Evolutionary conservation across 1,140 invertebrate genomes (phyloP).

Genomic region (Psilanteris sp.): DNA sequence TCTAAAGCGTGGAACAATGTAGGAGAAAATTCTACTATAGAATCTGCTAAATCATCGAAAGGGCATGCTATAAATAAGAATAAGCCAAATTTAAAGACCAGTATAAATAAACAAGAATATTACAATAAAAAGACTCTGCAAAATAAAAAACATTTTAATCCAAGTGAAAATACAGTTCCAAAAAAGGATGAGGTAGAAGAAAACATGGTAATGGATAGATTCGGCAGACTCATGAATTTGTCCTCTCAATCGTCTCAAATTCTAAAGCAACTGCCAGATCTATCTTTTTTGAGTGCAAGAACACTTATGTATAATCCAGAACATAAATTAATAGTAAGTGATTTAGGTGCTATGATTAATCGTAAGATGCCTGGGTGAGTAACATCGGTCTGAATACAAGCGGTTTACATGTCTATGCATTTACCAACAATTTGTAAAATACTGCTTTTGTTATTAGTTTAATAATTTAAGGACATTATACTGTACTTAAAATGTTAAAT

Average conservation of each 20-base stretch:
- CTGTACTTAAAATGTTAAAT: too few relatives aligned
- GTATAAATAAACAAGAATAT: conserved; percentile 11
- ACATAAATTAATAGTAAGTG: conserved; percentile 74
- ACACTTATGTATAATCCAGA: conserved; percentile 76
- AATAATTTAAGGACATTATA: background rate
- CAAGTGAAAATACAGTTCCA: too few relatives aligned
- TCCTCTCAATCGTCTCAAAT: conserved; percentile 73
- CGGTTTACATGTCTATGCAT: conserved; percentile 66
- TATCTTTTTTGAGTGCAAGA: conserved; percentile 77
- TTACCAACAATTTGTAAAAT: background rate
- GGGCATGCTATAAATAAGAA: conserved; percentile 45
- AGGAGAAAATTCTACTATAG: conserved; percentile 43
- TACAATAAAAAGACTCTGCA: conserved; percentile 6
- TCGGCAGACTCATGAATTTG: conserved; percentile 72
- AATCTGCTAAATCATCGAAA: conserved; percentile 34
- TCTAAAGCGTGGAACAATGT: conserved; percentile 69
- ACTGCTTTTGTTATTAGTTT: conserved; percentile 14
- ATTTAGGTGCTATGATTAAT: conserved; percentile 78
- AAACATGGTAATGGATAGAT: conserved; percentile 73
- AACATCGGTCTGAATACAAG: conserved; percentile 78
- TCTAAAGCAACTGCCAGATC: conserved; percentile 75
- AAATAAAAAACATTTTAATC: conserved; percentile 38
- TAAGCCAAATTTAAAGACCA: conserved; percentile 1
- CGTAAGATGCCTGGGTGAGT: conserved; percentile 80
- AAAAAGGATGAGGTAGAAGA: conserved; percentile 64